These are phyloP conservation scores for Pipra filicauda DNA, from an alignment of 2,113 vertebrate genomes.

Conservation along the genomic window DNA sequence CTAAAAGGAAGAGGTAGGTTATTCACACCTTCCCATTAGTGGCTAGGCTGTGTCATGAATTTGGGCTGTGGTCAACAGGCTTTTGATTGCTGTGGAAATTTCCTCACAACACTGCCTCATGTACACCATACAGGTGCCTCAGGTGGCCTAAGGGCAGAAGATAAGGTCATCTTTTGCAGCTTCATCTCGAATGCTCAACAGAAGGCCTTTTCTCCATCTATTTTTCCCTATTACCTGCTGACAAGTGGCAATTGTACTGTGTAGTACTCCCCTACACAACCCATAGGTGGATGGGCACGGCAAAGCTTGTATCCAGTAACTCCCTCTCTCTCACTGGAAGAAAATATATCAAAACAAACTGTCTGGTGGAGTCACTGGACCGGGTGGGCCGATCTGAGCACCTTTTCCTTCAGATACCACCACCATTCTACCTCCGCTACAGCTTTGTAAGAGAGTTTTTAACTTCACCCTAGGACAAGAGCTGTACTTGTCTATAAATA, in stretches of 20 bases:
- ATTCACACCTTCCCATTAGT: background rate
- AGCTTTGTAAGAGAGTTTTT: background rate
- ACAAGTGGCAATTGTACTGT: background rate
- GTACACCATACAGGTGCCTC: background rate
- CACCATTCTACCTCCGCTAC: background rate
- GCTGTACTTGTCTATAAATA: background rate
- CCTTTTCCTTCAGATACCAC: background rate
- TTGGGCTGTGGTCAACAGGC: background rate
- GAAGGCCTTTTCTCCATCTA: background rate
- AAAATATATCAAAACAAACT: background rate
- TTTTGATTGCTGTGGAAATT: background rate
- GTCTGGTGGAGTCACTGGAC: background rate
- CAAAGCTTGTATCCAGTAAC: background rate
- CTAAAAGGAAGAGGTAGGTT: background rate
- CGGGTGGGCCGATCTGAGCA: background rate
- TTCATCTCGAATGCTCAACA: background rate
- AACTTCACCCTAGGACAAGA: background rate
- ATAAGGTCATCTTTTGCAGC: background rate
- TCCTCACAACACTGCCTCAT: background rate
- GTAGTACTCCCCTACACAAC: background rate
- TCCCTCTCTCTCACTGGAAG: background rate
- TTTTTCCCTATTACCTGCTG: background rate
- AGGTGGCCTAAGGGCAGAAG: background rate
- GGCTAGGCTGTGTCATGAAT: background rate
- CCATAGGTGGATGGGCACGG: too few species aligned